Conservation (phyloP, 2,888 invertebrate species). For the Agapostemon virescens region DNA sequence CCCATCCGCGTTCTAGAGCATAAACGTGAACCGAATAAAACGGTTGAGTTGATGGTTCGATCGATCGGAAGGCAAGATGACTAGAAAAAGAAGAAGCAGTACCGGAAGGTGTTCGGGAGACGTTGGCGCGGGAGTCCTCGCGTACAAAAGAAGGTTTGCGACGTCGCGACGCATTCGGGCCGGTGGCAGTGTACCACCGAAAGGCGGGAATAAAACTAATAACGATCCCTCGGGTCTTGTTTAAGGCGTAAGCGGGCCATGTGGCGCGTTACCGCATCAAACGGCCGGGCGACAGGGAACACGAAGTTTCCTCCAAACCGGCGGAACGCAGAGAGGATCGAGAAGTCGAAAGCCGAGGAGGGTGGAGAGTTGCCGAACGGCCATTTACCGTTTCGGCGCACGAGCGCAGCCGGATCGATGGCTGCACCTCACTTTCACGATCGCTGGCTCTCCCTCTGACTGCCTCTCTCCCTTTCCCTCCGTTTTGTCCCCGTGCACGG, state of each 20-base stretch:
- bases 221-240: slow-evolving; percentile 9
- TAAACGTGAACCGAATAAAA: too few relatives aligned
- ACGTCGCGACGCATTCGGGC: neutral
- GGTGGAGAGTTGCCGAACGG: slow-evolving; percentile 56
- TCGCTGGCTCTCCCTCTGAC: slow-evolving; percentile 45
- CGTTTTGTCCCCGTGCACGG: slow-evolving; percentile 9
- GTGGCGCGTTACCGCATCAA: slow-evolving; percentile 27
- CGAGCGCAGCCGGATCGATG: slow-evolving; percentile 65
- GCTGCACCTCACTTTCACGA: slow-evolving; percentile 64
- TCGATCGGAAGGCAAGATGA: neutral
- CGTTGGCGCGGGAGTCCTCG: neutral
- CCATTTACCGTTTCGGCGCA: slow-evolving; percentile 66
- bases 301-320: slow-evolving; percentile 25
- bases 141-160: neutral
- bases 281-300: slow-evolving; percentile 7
- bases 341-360: slow-evolving; percentile 49
- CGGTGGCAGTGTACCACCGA: neutral
- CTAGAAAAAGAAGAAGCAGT: neutral
- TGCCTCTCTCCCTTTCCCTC: slow-evolving; percentile 24
- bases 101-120: neutral
- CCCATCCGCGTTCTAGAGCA: too few relatives aligned
- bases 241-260: neutral
- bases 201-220: slow-evolving; percentile 10
- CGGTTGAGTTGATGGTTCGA: neutral
- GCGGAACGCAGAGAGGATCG: slow-evolving; percentile 36